Base-by-base conservation (phyloP, 2,888 invertebrate genomes). In the Sarcophaga subvicina region DNA sequence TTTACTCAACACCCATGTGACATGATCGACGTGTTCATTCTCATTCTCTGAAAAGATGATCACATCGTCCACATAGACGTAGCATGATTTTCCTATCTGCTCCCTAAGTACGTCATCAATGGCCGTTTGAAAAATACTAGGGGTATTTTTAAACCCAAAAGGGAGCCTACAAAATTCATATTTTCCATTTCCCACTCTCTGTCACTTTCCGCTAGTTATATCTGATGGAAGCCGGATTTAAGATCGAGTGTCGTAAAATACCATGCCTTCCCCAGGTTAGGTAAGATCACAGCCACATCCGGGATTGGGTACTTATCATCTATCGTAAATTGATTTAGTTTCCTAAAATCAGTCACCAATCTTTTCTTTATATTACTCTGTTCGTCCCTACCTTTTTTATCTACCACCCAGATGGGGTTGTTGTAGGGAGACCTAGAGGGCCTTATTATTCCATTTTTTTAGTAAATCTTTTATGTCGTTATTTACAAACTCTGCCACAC, bases 201-300 rank as follows among this genome's bases (percentile, higher is more conserved):
- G 54, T 87, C 87, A 49, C 62, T 49, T 66, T 85, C 85, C 5
- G 62, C 70, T 11, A 88, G 49, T 2, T 17, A 59, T 27, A 88
- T 88, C 54, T 88, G 87, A 60, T 85, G 82, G 59, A 82, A 88
- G 8, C 87, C 84, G 20, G 83, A 83, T 80, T 83, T 80, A 2
- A 84, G 59, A 45, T 87, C 75, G 45, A 82, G 47, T 12, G 78
- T 77, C 12, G 77, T 71, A 49, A 82, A 83, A 37, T 66, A 82
- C 66, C 17, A n/a, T n/a, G n/a, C n/a, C n/a, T n/a, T n/a, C n/a
- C n/a, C n/a, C n/a, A n/a, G n/a, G n/a, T n/a, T n/a, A 77, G 12
- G 11, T 86, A n/a, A n/a, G n/a, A n/a, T n/a, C n/a, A n/a, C n/a
- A n/a, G n/a, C n/a, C n/a, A n/a, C n/a, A n/a, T n/a, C 75, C 3